Evolutionary conservation across 2,797 vertebrate species (phyloP).

Genomic region (Arvicola amphibius): DNA sequence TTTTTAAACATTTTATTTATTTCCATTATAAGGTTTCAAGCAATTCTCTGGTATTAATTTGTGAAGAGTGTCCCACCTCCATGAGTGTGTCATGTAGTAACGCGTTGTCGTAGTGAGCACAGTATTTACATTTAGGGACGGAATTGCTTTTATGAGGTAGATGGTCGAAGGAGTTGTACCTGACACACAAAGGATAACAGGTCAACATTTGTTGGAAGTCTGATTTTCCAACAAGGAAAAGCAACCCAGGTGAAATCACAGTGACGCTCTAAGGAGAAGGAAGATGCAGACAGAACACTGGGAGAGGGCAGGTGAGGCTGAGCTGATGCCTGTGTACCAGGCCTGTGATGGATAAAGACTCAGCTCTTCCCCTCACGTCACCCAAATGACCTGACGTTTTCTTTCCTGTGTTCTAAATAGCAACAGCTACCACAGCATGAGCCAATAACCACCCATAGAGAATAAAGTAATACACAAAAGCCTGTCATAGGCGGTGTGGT

Average conservation of each 20-base stretch:
- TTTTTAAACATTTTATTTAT: too few species aligned
- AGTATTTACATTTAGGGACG: too few species aligned
- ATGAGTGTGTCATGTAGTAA: too few species aligned
- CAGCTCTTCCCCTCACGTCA: not conserved
- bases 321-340: not conserved
- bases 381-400: not conserved
- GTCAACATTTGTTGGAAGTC: not conserved
- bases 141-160: too few species aligned
- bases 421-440: not conserved
- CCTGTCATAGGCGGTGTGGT: not conserved
- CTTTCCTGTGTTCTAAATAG: not conserved
- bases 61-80: too few species aligned
- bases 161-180: too few species aligned
- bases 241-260: not conserved
- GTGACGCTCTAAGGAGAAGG: not conserved
- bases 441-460: not conserved
- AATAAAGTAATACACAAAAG: not conserved
- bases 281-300: not conserved
- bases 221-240: not conserved
- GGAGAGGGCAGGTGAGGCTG: not conserved
- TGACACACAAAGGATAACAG: not conserved
- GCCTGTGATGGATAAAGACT: not conserved
- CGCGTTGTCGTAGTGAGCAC: too few species aligned
- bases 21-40: too few species aligned
- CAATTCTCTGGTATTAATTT: too few species aligned